A percentile compares a stretch with the other conserved stretches of the same genome.
Conservation (phyloP, 35 echinoderm and acorn worm genomes). For the Apostichopus japonicus region DNA sequence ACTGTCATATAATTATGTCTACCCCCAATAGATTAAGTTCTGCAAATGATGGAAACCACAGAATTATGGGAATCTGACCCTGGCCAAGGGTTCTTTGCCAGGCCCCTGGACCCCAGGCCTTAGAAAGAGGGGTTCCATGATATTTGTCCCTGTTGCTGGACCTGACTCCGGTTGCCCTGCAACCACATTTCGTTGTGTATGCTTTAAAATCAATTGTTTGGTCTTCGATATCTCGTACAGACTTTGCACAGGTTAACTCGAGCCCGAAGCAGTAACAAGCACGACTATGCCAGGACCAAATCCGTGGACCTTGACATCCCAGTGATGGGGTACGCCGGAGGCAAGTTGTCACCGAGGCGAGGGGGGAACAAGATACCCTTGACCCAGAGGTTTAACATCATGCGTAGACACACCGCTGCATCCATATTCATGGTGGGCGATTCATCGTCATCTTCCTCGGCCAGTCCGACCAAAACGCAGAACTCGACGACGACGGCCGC, state of each 20-base stretch:
- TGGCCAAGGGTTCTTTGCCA: no score
- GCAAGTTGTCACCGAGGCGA: constrained; percentile 57
- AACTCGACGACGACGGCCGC: constrained; percentile 31
- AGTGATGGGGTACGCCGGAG: constrained; percentile 37
- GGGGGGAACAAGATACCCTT: constrained; percentile 48
- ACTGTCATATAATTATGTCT: no score
- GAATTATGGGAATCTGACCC: no score
- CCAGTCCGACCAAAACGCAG: constrained; percentile 7
- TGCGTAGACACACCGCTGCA: constrained; percentile 68
- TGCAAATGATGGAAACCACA: no score
- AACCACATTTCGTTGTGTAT: background rate
- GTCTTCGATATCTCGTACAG: background rate
- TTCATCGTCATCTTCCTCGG: background rate
- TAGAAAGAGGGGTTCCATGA: no score
- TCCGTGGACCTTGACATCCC: constrained; percentile 76
- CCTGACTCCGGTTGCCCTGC: background rate
- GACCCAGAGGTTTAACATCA: constrained; percentile 70
- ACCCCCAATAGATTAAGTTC: no score
- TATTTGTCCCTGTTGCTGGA: background rate
- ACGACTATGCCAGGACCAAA: constrained; percentile 69
- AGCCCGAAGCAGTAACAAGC: constrained; percentile 30
- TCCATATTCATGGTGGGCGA: constrained; percentile 56
- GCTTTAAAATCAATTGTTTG: background rate
- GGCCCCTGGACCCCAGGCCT: no score
- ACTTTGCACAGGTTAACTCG: constrained; percentile 6